A percentile compares a stretch with the other conserved stretches of the same genome.
Conservation (phyloP, 2,113 vertebrate species). For the Crotalus horridus region DNA sequence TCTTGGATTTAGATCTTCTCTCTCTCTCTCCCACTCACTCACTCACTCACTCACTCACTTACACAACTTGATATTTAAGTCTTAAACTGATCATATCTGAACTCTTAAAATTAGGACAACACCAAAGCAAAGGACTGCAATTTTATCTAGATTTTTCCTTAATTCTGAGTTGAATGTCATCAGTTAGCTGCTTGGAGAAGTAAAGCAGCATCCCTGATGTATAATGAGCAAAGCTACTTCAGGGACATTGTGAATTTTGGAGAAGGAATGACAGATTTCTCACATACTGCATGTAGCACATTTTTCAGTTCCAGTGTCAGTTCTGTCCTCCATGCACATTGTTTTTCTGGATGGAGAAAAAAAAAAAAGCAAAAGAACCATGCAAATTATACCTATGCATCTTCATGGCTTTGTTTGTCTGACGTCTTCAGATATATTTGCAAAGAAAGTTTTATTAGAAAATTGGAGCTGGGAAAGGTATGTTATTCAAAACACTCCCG, state of each 20-base stretch:
- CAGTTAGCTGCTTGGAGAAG: background rate
- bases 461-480: background rate
- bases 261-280: background rate
- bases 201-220: background rate
- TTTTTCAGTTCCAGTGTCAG: background rate
- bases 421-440: background rate
- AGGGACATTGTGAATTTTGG: background rate
- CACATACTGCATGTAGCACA: background rate
- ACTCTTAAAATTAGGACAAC: background rate
- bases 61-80: background rate
- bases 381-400: background rate
- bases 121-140: background rate
- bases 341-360: background rate
- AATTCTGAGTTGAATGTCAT: background rate
- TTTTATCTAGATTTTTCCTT: background rate
- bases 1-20: background rate
- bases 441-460: background rate
- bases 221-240: background rate
- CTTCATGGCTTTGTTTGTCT: background rate
- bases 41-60: too few species aligned
- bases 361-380: background rate
- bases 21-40: accelerated
- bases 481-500: background rate
- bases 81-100: background rate
- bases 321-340: background rate